These are phyloP conservation scores for Craterocephalus amniculus DNA, from an alignment of 2,797 vertebrate genomes.

Conservation along the genomic window DNA sequence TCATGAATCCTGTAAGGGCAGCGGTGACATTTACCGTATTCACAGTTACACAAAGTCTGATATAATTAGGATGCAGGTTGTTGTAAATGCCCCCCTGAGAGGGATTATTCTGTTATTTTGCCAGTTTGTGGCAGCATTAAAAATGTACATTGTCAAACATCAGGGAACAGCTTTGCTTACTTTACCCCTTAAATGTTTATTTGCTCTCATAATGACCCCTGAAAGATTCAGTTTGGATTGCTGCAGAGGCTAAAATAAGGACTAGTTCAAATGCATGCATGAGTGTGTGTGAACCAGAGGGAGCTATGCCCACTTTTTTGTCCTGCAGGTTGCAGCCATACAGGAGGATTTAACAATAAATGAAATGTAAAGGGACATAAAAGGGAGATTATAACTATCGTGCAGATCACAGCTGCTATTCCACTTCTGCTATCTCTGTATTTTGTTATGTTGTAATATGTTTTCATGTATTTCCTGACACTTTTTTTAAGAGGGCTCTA, in stretches of 20 bases:
- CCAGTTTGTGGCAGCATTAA: conserved; percentile 60
- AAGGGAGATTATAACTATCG: not conserved
- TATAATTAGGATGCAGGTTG: conserved; percentile 28
- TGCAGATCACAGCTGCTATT: conserved; percentile 33
- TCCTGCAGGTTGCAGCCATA: conserved; percentile 17
- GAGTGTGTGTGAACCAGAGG: conserved; percentile 4
- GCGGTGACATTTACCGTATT: not conserved
- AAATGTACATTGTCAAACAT: conserved; percentile 64
- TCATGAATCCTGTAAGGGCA: not conserved
- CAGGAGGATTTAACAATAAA: conserved; percentile 26
- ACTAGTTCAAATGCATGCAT: conserved; percentile 17
- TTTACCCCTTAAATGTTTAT: conserved; percentile 79
- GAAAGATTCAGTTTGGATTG: conserved; percentile 63
- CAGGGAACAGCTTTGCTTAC: conserved; percentile 56
- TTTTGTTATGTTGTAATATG: not conserved
- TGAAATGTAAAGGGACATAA: conserved; percentile 25
- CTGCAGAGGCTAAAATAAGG: conserved; percentile 48
- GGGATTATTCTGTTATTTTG: conserved; percentile 46
- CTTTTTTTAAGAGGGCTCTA: not conserved
- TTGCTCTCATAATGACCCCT: conserved; percentile 65
- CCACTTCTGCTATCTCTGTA: conserved; percentile 23
- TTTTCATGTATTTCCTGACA: not conserved
- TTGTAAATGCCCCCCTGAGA: conserved; percentile 28
- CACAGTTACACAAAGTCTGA: conserved; percentile 19
- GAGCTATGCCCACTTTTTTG: conserved; percentile 44